Base-by-base conservation (phyloP, 2,888 invertebrate species). In the Escarpia spicata region DNA sequence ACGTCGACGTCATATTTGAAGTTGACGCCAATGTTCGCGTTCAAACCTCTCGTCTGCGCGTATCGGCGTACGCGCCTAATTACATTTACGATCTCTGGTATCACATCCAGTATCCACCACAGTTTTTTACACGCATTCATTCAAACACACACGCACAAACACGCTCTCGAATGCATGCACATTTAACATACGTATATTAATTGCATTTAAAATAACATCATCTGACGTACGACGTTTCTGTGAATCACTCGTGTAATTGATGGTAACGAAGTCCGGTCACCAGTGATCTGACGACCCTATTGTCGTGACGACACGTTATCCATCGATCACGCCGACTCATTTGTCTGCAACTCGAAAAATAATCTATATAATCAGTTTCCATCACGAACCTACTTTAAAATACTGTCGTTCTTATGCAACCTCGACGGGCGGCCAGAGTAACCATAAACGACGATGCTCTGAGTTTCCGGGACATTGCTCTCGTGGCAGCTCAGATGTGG, bases 341-440 rank as follows among this genome's bases (percentile, higher is more conserved):
- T 75, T 75, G 75, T 75, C 75, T 15, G 75, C 75, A 75, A 75
- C n/a, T 75, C n/a, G 75, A 75, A 75, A 75, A 75, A 26, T 75
- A 75, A 75, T 75, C 75, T 26, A n/a, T 75, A 26, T 75, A 75
- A 75, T 75, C 26, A 19, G 75, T 6, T 26, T 75, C 26, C 19
- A 19, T 15, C 75, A 75, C 75, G 75, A 75, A 75, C 75, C 75
- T 75, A 75, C 75, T 75, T 75, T 26, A 75, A n/a, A 75, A 75
- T 19, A n/a, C n/a, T 26, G 19, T n/a, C 4, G 75, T 75, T 75
- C 75, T 75, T 75, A 75, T 75, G 75, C 19, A 75, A 75, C 75
- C 75, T 6, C 75, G 75, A 75, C 3, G 6, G 75, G n/a, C 75
- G n/a, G n/a, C 26, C 75, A 26, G 75, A 26, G 75, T 26, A 26